Evolutionary conservation across 2,797 vertebrate genomes (phyloP), one percentile per base, ranked within the genome.

Genomic region (Scarus forsteni): DNA sequence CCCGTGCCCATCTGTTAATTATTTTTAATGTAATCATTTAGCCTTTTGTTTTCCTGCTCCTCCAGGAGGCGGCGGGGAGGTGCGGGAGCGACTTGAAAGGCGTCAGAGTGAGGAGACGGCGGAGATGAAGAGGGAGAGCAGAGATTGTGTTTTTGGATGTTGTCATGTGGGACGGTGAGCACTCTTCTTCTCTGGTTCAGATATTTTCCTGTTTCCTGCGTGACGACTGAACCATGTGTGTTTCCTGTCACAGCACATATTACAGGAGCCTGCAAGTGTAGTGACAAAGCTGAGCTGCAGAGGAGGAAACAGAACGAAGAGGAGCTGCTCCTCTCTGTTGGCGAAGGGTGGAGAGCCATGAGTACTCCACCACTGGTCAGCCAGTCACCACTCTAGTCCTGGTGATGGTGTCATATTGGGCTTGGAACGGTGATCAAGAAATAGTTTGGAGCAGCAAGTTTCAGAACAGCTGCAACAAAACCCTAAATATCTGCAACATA

Each of bases 1-100:
- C 94, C 93, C 93, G 94, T 60, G 92, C 94, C 96, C 96, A 97
- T 98, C 96, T 98, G 96, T 97, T 98, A 96, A 97, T 97, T 96
- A 96, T 97, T 97, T 92, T 95, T 97, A 97, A 96, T 96, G 95
- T 95, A 97, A 95, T 97, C 93, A 95, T 95, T 97, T 96, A 96
- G 93, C 94, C 94, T 94, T 97, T 97, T 96, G 92, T 95, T 95
- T 93, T 49, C 85, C 90, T 94, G 16, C 87, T 84, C 87, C 94
- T 90, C 80, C 79, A 77, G 82, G 82, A 85, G 78, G 40, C 52
- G 88, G 86, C 80, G 44, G 60, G 69, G 87, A 90, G 88, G 86
- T 90, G 83, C 81, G 83, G 83, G 88, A 89, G 85, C 58, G 76
- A 52, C 19, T 69, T 66, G 86, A 73, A 92, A 90, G 83, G 81